These are phyloP conservation scores for Hylaeus anthracinus DNA, from an alignment of 1,140 invertebrate genomes.

Conservation along the genomic window DNA sequence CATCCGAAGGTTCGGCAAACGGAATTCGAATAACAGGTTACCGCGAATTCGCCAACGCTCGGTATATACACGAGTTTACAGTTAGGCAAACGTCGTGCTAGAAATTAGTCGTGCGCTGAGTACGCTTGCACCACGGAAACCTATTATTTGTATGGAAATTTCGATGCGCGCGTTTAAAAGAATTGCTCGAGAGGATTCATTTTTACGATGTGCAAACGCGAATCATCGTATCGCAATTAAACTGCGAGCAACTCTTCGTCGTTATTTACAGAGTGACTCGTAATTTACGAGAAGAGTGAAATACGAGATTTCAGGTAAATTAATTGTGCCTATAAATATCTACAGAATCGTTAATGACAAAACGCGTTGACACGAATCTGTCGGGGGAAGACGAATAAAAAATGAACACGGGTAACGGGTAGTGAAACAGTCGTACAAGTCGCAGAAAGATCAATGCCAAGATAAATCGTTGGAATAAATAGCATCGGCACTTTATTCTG, in stretches of 20 bases:
- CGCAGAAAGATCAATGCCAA: too few species aligned
- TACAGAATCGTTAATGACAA: too few species aligned
- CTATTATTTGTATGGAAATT: slow-evolving; percentile 48
- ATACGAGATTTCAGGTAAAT: too few species aligned
- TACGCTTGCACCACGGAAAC: not conserved
- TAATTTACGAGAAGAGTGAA: too few species aligned
- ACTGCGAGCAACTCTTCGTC: too few species aligned
- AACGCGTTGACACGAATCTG: too few species aligned
- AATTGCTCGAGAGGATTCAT: not conserved
- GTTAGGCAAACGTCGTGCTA: slow-evolving; percentile 45
- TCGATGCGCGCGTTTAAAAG: slow-evolving; percentile 26
- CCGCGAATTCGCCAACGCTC: slow-evolving; percentile 13
- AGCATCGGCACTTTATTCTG: too few species aligned
- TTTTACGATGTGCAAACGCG: not conserved
- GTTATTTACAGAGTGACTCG: too few species aligned
- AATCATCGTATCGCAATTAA: not conserved
- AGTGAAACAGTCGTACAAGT: too few species aligned
- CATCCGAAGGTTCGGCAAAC: not conserved
- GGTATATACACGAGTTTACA: slow-evolving; percentile 42
- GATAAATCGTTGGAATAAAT: not conserved
- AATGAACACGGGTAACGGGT: too few species aligned
- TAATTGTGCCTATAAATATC: too few species aligned
- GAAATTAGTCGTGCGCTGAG: slow-evolving; percentile 33
- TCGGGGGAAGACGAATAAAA: too few species aligned
- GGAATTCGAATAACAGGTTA: slow-evolving; percentile 36